Evolutionary conservation across 2,797 vertebrate genomes (phyloP), one percentile per base, ranked within the genome.

Genomic region (Prunella strophiata): DNA sequence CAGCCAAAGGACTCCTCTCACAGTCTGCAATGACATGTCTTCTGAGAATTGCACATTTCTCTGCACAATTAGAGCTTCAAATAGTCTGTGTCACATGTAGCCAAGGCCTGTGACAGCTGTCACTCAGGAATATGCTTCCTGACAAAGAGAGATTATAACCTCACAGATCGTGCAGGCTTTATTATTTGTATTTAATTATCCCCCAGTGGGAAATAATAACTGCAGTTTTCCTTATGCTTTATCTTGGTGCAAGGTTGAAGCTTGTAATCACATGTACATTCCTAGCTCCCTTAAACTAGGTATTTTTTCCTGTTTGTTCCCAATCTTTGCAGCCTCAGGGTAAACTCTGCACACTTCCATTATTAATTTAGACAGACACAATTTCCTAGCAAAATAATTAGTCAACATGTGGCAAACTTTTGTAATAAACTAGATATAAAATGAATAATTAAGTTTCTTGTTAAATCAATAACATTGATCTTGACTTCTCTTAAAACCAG

Each of bases 391-490:
- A 97, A 97, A 97, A 97, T 97, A 98, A 97, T 98, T 97, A 97
- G 96, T 90, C 78, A 95, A 89, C 91, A 79, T 93, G 89, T 97
- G 85, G 91, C 58, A 97, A 97, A 96, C 66, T 94, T 94, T 79
- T 86, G 68, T 93, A 97, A 98, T 97, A 97, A 98, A 97, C 81
- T 90, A 97, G 82, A 85, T 97, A 97, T 96, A 97, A 97, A 97
- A 97, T 97, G 96, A 97, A 98, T 98, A 98, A 97, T 97, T 95
- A 98, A 97, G 93, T 75, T 89, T 93, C 85, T 75, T 90, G 79
- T 95, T 95, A 96, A 95, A 96, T 98, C 97, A 95, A 97, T 98
- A 97, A 25, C 81, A 97, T 98, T 88, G 97, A 98, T 98, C 81
- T 79, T 74, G 27, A 77, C 91, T 67, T 91, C 79, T 86, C 79